phyloP scores from a whole-genome alignment of 2,888 invertebrate species.

The Drosophila peninsularis region DNA sequence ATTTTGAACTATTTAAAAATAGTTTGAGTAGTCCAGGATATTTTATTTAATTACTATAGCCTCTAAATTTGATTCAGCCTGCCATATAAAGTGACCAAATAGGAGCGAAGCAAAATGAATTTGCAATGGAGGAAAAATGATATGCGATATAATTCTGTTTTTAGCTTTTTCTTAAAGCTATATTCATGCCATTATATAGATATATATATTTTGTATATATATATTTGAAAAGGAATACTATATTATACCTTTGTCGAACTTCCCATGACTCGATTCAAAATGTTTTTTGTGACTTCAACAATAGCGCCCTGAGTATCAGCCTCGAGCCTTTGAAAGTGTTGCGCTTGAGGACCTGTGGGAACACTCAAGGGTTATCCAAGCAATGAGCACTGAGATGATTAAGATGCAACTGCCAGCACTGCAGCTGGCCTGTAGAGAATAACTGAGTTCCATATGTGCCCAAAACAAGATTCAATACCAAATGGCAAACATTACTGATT shows the following conservation, averaged over 20 bases:
- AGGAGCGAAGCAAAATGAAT: not conserved
- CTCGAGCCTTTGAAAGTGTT: not conserved
- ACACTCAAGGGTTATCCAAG: not conserved
- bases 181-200: not conserved
- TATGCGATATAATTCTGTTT: not conserved
- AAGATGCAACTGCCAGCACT: not conserved
- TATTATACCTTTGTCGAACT: no score
- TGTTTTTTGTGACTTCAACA: no score
- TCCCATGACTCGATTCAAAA: no score
- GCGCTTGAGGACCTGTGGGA: not conserved
- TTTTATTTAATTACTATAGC: no score
- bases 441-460: not conserved
- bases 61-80: no score
- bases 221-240: no score
- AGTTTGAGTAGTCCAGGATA: no score
- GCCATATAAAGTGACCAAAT: no score
- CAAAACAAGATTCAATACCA: not conserved
- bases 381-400: not conserved
- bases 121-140: not conserved
- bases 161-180: not conserved
- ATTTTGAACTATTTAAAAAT: no score
- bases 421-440: no score
- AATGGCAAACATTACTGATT: not conserved
- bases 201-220: no score
- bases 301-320: no score